These are phyloP conservation scores for Lepidocyrtoides sp. DNA, from an alignment of 2,888 invertebrate genomes.

Conservation along the genomic window DNA sequence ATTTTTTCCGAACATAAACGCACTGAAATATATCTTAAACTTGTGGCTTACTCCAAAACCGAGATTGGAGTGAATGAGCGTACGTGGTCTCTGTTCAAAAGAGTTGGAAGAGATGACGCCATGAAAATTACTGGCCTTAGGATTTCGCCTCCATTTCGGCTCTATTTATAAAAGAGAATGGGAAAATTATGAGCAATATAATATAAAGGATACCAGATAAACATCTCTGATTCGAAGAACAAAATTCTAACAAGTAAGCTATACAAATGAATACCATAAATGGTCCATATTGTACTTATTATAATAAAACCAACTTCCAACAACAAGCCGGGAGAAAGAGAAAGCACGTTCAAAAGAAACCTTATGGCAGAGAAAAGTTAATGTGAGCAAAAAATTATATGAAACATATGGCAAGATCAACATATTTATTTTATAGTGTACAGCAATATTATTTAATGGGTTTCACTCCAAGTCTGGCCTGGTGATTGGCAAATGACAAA, in stretches of 20 bases:
- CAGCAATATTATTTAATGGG: constrained; percentile 44
- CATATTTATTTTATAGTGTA: constrained; percentile 3
- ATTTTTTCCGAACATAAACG: no score
- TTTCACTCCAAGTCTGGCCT: constrained; percentile 24
- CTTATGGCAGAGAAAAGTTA: not conserved
- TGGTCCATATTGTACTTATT: constrained; percentile 41
- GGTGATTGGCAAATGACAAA: constrained; percentile 68
- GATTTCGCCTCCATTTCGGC: not conserved
- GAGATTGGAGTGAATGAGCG: constrained; percentile 33
- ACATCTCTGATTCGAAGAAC: not conserved
- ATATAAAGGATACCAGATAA: not conserved
- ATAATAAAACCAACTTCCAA: no score
- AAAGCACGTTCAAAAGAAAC: not conserved
- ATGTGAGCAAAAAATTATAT: not conserved
- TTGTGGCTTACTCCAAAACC: constrained; percentile 46
- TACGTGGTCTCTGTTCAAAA: not conserved
- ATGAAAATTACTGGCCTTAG: not conserved
- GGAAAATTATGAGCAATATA: constrained; percentile 11
- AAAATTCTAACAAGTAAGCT: not conserved
- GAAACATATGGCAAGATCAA: not conserved
- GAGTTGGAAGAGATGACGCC: not conserved
- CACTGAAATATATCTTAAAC: no score
- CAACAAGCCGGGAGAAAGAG: not conserved
- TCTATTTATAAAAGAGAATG: not conserved
- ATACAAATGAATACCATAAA: not conserved